Evolutionary conservation across 92 coral and sea anemone genomes (phyloP).

Genomic region (Pocillopora meandrina): DNA sequence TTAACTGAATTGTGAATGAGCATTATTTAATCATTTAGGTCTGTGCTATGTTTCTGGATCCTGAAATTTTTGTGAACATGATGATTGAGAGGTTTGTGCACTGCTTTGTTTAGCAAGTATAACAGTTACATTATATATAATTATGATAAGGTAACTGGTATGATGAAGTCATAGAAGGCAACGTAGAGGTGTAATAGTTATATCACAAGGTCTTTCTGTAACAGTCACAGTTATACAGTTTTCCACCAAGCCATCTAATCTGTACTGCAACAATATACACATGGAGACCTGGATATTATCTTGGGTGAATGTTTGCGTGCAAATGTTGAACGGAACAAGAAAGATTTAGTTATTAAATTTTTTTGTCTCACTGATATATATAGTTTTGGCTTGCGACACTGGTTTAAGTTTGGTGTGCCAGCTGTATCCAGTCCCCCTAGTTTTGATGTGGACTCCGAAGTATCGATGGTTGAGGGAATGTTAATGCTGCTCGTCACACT

Average conservation of each 20-base stretch:
- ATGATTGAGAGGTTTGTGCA: constrained; percentile 81
- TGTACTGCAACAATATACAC: no score
- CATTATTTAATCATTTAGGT: constrained; percentile 49
- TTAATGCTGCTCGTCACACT: constrained; percentile 83
- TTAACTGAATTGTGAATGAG: not conserved
- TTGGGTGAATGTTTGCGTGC: no score
- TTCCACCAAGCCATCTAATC: no score
- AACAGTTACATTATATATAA: not conserved
- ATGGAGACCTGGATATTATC: no score
- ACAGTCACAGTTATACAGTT: no score
- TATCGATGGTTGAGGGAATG: constrained; percentile 90
- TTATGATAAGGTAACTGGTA: no score
- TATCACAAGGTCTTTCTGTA: no score
- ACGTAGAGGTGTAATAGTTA: no score
- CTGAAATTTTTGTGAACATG: constrained; percentile 77
- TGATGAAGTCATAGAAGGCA: no score
- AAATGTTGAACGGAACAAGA: no score
- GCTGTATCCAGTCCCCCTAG: constrained; percentile 80
- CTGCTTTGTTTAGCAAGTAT: not conserved
- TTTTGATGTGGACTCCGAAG: constrained; percentile 86
- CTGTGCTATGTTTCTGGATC: constrained; percentile 94
- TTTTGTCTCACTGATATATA: not conserved
- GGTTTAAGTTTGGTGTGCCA: constrained; percentile 91
- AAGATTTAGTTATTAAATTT: not conserved
- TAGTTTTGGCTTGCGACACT: constrained; percentile 86